A percentile compares a stretch with the other conserved stretches of the same genome.
Evolutionary conservation across 2,888 invertebrate species (phyloP).

Genomic region (Osedax fenrisi): DNA sequence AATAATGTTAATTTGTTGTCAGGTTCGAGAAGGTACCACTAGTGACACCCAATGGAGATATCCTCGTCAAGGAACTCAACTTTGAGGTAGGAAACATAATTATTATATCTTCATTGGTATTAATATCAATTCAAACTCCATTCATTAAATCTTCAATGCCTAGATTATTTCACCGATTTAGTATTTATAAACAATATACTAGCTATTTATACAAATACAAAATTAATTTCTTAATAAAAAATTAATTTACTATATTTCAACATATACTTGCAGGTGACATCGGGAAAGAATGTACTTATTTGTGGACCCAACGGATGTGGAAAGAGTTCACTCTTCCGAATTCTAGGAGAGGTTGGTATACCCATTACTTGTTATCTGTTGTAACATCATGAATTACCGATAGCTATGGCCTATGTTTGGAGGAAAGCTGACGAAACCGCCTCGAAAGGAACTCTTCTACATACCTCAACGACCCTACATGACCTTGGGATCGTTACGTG

Average conservation of each 20-base stretch:
- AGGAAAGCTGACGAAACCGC: constrained; percentile 84
- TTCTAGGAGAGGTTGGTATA: constrained; percentile 67
- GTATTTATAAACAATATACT: too few relatives aligned
- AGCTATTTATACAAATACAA: too few relatives aligned
- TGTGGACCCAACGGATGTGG: constrained; percentile 98
- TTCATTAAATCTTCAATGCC: too few relatives aligned
- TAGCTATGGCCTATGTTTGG: constrained; percentile 89
- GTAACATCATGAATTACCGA: constrained; percentile 29
- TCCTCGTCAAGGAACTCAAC: constrained; percentile 71
- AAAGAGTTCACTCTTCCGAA: constrained; percentile 87
- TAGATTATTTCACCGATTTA: too few relatives aligned
- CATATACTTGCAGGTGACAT: constrained; percentile 56
- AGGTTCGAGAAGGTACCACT: constrained; percentile 83
- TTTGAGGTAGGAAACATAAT: too few relatives aligned
- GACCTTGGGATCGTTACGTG: constrained; percentile 84
- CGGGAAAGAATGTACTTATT: constrained; percentile 90
- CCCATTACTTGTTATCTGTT: background rate
- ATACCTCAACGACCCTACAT: constrained; percentile 94
- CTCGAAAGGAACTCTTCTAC: constrained; percentile 83
- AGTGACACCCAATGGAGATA: constrained; percentile 91
- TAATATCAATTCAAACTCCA: too few relatives aligned
- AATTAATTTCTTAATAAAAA: too few relatives aligned
- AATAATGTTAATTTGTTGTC: constrained; percentile 52
- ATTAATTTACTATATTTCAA: background rate
- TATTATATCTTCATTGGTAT: too few relatives aligned